Conservation (phyloP, 1,140 invertebrate genomes). For the Aradophagus sp. region DNA sequence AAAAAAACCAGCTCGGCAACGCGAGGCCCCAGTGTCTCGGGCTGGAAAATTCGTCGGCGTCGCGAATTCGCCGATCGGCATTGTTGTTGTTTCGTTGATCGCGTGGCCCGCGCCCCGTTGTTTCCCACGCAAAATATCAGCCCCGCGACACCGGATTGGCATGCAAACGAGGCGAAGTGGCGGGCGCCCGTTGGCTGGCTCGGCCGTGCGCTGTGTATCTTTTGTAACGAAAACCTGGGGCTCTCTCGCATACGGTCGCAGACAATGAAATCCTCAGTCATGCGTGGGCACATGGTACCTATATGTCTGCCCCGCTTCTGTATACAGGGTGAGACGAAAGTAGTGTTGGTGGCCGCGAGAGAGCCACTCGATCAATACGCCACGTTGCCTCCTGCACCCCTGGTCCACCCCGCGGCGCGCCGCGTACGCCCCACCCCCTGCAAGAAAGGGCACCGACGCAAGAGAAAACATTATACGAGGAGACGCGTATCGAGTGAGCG, state of each 20-base stretch:
- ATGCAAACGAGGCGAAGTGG: conserved; percentile 24
- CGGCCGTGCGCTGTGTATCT: conserved; percentile 15
- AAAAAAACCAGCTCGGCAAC: too few species aligned
- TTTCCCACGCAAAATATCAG: conserved; percentile 17
- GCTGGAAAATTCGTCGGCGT: too few species aligned
- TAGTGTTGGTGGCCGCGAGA: conserved; percentile 63
- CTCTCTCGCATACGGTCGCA: conserved; percentile 46
- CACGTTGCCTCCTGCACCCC: conserved; percentile 70
- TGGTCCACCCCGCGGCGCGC: conserved; percentile 56
- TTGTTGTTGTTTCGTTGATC: too few species aligned
- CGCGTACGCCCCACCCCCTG: conserved; percentile 54
- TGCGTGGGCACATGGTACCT: conserved; percentile 55
- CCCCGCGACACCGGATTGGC: conserved; percentile 1
- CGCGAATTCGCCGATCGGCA: too few species aligned
- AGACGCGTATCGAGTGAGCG: conserved; percentile 63
- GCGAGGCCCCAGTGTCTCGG: too few species aligned
- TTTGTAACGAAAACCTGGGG: conserved; percentile 41
- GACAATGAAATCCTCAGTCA: conserved; percentile 57
- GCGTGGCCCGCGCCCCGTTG: too few species aligned
- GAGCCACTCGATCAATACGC: conserved; percentile 75
- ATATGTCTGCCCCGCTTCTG: conserved; percentile 43
- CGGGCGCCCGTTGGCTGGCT: too few species aligned
- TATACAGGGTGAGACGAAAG: conserved; percentile 54
- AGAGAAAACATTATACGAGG: conserved; percentile 61
- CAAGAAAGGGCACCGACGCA: conserved; percentile 56